Conservation (phyloP, 2,888 invertebrate species). For the Agonopterix arenella region DNA sequence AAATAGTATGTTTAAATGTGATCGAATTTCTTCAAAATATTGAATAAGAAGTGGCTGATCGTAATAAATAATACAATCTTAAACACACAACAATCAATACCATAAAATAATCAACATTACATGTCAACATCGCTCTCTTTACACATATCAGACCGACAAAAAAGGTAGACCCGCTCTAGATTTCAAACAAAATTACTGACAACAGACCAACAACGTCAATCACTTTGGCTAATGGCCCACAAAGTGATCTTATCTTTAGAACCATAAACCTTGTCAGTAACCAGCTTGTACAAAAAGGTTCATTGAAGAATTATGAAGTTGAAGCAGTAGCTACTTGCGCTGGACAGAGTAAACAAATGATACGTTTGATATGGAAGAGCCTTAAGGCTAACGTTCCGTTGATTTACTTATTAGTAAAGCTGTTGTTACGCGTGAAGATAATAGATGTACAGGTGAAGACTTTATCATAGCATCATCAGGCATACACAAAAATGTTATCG, state of each 20-base stretch:
- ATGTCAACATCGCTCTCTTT: slow-evolving; percentile 47
- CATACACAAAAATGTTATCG: too few relatives aligned
- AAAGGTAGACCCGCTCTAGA: slow-evolving; percentile 49
- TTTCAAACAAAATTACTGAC: slow-evolving; percentile 74
- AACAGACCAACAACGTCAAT: slow-evolving; percentile 72
- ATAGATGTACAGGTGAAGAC: too few relatives aligned
- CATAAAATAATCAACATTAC: slow-evolving; percentile 35
- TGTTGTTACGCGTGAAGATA: too few relatives aligned
- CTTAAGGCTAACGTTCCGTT: slow-evolving; percentile 18
- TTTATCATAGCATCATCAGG: too few relatives aligned
- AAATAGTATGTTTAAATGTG: too few relatives aligned
- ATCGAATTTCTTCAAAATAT: too few relatives aligned
- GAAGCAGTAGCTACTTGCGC: slow-evolving; percentile 46
- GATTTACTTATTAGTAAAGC: background rate
- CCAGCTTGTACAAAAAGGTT: slow-evolving; percentile 33
- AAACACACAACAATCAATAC: slow-evolving; percentile 15
- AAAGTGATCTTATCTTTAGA: slow-evolving; percentile 57
- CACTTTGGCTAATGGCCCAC: slow-evolving; percentile 67
- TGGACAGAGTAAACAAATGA: slow-evolving; percentile 45
- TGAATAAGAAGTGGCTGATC: too few relatives aligned
- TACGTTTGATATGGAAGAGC: slow-evolving; percentile 41
- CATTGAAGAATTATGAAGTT: slow-evolving; percentile 60
- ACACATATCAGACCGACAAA: slow-evolving; percentile 37
- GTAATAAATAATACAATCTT: too few relatives aligned
- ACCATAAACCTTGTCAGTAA: slow-evolving; percentile 69